phyloP scores from a whole-genome alignment of 1,140 invertebrate genomes.

The Dolichoris vasculosae region DNA sequence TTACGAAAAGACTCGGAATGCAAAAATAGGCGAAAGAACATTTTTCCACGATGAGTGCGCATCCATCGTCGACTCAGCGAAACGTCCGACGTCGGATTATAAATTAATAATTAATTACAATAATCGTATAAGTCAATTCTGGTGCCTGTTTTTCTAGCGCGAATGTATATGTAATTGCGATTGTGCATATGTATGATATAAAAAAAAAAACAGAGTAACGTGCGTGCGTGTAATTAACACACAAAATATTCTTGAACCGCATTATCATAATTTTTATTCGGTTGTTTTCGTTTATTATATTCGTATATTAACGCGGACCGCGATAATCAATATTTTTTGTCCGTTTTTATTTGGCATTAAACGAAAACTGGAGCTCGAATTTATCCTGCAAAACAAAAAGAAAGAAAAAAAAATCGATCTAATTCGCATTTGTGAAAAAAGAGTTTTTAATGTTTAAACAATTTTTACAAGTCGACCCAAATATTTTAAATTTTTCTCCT shows the following conservation, averaged over 20 bases:
- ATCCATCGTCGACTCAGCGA: background rate
- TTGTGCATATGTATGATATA: conserved; percentile 37
- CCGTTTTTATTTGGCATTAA: background rate
- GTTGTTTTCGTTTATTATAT: conserved; percentile 22
- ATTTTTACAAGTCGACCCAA: background rate
- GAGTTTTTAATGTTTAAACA: background rate
- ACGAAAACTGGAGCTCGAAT: background rate
- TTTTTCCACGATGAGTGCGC: conserved; percentile 28
- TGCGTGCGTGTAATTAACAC: background rate
- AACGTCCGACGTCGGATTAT: background rate
- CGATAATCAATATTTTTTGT: conserved; percentile 11
- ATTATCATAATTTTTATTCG: background rate
- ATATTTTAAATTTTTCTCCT: background rate
- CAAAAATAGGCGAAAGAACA: background rate
- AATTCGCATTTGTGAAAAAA: conserved; percentile 2
- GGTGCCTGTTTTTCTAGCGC: conserved; percentile 17
- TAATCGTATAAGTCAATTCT: conserved; percentile 19
- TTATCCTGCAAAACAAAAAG: background rate
- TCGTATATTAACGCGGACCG: conserved; percentile 13
- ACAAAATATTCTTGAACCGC: conserved; percentile 18
- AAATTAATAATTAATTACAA: conserved; percentile 31
- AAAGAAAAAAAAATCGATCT: too few species aligned
- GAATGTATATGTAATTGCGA: conserved; percentile 12
- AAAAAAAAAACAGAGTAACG: conserved; percentile 31
- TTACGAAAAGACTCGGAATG: background rate